Base-by-base conservation (phyloP, 2,113 vertebrate genomes). In the Colinus virginianus region DNA sequence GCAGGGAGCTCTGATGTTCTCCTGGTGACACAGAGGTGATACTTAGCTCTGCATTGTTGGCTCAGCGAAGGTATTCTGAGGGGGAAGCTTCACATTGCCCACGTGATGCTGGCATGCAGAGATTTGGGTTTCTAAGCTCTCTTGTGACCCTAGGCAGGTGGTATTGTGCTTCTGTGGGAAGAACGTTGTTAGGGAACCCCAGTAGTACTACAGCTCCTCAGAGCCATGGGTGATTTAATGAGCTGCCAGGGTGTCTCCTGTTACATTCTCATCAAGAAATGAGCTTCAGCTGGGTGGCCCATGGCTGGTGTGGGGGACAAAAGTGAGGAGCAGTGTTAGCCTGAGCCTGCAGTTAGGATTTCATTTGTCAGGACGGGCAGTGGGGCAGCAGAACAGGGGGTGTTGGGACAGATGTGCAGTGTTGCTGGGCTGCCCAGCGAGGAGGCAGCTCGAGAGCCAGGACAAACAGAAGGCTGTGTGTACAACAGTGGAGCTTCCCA, bases 321-420 rank as follows among this genome's bases (percentile, higher is more conserved):
- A 53, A 55, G 6, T 18, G 23, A 7, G 30, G 25, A 25, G 40
- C 17, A 56, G 11, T 0, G 1, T 48, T 0, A 2, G 12, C 8
- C 23, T 13, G 30, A 71, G 40, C 26, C 34, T 18, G 25, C 9
- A 28, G 7, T 3, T 55, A 42, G 46, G 61, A 8, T 63, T 74
- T 34, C 48, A 18, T 22, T 11, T 40, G 45, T 40, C 28, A 25
- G 71, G 71, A 66, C 19, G 15, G 8, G 34, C 20, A 23, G 15
- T 1, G 4, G 40, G 34, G 34, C 51, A 61, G 45, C 0, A 12
- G 59, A 59, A 38, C 2, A 13, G 1, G 1, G 1, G 36, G 17
- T 76, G 55, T 77, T 7, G 3, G 1, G 51, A 48, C 23, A 43
- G 42, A 36, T 58, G 56, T 2, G 4, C 17, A 3, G 26, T 53